Evolutionary conservation across 2,888 invertebrate species (phyloP), one percentile per base, ranked within the genome.

Genomic region (Dromius quadrimaculatus): DNA sequence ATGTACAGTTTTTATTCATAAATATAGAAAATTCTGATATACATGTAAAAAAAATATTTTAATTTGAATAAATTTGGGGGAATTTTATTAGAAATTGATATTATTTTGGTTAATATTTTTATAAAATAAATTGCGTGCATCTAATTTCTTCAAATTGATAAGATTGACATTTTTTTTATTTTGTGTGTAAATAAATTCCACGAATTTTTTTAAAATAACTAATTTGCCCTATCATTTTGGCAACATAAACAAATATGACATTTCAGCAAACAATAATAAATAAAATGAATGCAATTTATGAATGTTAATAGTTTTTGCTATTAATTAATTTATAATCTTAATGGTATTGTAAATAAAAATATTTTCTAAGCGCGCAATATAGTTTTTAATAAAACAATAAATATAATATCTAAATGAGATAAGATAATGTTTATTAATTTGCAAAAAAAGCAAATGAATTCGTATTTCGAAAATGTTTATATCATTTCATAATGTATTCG

Each of bases 361-460:
- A 15, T 34, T 15, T 6, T 6, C 0, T 11, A 41, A 41, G 11
- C 15, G 2, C 28, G 50, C 28, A 28, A 28, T 54, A 28, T 8
- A 54, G 11, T 54, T 54, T 15, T 47, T 47, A 19, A 17, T 11
- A 47, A 11, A 47, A 47, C 23, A 47, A 47, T 50, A 54, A 15
- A 17, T 28, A 28, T 15, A n/a, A 50, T 13, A n/a, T 28, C 28
- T 54, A 6, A 9, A 15, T 0, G 6, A 28, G 50, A 54, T 54
- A 54, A 54, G 50, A 54, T 54, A 54, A 28, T 2, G 22, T 20
- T 47, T 47, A 1, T 19, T 11, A 54, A 28, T 54, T 28, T 28
- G 2, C 15, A 1, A 3, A 19, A 4, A 6, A 11, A 15, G 23
- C 28, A 28, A 54, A 54, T 8, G 13, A 2, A 28, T 32, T 22